phyloP scores from a whole-genome alignment of 1,140 invertebrate genomes.

The Schlechtendalia chinensis region DNA sequence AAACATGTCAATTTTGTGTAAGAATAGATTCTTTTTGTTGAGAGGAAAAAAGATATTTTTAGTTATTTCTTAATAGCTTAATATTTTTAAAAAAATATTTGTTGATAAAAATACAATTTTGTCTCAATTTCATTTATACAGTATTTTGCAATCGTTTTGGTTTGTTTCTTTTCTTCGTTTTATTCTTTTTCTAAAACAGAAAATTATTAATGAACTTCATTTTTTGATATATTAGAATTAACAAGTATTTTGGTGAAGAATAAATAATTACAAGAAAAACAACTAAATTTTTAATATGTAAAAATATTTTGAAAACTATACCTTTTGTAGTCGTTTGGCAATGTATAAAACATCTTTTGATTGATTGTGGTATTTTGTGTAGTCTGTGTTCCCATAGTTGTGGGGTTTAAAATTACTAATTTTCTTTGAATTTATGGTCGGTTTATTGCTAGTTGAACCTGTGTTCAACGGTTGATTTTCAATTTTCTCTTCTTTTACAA shows the following conservation, averaged over 20 bases:
- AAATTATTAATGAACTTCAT: too few relatives aligned
- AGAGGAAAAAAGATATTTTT: too few relatives aligned
- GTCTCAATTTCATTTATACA: slow-evolving; percentile 16
- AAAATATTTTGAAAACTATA: background rate
- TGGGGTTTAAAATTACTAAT: slow-evolving; percentile 11
- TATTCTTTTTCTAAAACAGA: slow-evolving; percentile 38
- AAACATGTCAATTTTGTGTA: too few relatives aligned
- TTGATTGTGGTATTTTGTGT: slow-evolving; percentile 30
- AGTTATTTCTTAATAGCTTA: too few relatives aligned
- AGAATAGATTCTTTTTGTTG: too few relatives aligned
- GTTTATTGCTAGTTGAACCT: background rate
- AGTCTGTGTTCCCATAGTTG: slow-evolving; percentile 16
- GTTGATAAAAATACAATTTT: too few relatives aligned
- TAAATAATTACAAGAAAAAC: background rate
- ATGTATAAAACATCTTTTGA: slow-evolving; percentile 35
- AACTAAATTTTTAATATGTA: background rate
- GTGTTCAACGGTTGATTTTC: background rate
- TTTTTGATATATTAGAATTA: background rate
- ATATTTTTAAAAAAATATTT: too few relatives aligned
- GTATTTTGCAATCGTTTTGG: slow-evolving; percentile 39
- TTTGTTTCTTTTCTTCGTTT: slow-evolving; percentile 9
- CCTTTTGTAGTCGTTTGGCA: slow-evolving; percentile 19
- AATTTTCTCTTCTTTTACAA: background rate
- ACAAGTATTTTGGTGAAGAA: too few relatives aligned
- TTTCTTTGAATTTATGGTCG: background rate